phyloP scores from a whole-genome alignment of 2,113 vertebrate genomes.

The Lasiurus cinereus region DNA sequence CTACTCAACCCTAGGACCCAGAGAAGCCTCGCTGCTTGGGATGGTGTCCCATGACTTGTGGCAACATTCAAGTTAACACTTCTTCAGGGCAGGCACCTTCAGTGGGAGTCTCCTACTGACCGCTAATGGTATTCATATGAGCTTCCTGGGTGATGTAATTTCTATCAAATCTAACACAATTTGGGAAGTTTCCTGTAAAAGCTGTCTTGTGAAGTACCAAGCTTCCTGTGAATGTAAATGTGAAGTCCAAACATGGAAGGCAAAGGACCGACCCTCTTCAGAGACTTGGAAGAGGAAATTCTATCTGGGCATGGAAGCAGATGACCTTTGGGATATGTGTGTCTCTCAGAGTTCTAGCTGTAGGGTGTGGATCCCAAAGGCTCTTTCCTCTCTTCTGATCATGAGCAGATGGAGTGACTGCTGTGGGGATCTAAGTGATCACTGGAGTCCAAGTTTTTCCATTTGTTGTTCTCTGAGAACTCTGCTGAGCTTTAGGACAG shows the following conservation, averaged over 20 bases:
- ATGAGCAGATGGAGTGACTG: background rate
- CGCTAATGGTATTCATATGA: background rate
- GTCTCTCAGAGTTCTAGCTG: background rate
- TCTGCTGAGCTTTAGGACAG: background rate
- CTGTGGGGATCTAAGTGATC: background rate
- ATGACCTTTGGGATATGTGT: background rate
- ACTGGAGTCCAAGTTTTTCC: background rate
- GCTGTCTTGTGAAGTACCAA: background rate
- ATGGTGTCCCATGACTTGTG: background rate
- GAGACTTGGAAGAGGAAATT: background rate
- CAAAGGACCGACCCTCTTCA: background rate
- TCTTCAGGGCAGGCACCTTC: background rate
- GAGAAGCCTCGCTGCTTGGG: background rate
- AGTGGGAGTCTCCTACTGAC: background rate
- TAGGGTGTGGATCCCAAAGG: background rate
- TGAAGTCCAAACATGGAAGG: background rate
- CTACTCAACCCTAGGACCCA: background rate
- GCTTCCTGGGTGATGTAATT: background rate
- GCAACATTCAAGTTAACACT: background rate
- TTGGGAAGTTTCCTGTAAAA: background rate
- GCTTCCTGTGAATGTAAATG: background rate
- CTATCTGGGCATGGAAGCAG: background rate
- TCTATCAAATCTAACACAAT: background rate
- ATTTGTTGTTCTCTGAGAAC: background rate
- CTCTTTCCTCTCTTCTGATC: background rate